A percentile compares a stretch with the other conserved stretches of the same genome.
Conservation (phyloP, 1,140 invertebrate species). For the Meloidogyne chitwoodi region DNA sequence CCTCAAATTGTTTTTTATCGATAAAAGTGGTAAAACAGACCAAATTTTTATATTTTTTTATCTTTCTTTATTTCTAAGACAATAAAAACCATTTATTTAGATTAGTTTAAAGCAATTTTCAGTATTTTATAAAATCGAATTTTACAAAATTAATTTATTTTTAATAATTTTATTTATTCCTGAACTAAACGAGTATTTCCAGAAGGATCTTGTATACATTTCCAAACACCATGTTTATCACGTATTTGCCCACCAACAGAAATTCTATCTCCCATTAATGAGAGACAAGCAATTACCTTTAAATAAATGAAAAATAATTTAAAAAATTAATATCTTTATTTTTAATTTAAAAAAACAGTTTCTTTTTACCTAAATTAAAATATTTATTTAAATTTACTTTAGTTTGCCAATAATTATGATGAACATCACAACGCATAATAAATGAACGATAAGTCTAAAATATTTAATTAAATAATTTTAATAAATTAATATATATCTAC, state of each 20-base stretch:
- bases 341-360: too few species aligned
- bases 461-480: background rate
- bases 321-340: too few species aligned
- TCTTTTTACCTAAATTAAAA: too few species aligned
- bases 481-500: background rate
- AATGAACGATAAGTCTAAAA: slow-evolving; percentile 13
- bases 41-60: too few species aligned
- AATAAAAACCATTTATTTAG: too few species aligned
- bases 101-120: too few species aligned
- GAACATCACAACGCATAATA: slow-evolving; percentile 25
- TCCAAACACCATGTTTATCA: slow-evolving; percentile 26
- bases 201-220: slow-evolving; percentile 10
- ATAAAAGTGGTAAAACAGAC: too few species aligned
- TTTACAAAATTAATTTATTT: too few species aligned
- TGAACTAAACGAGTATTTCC: slow-evolving; percentile 12
- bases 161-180: background rate
- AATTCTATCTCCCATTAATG: slow-evolving; percentile 19
- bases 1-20: too few species aligned
- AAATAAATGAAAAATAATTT: background rate
- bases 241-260: slow-evolving; percentile 9
- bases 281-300: slow-evolving; percentile 20
- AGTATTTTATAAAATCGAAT: too few species aligned
- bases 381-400: slow-evolving; percentile 2
- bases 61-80: too few species aligned
- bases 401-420: slow-evolving; percentile 20